Base-by-base conservation (phyloP, 2,113 vertebrate genomes). In the Plectropomus leopardus region DNA sequence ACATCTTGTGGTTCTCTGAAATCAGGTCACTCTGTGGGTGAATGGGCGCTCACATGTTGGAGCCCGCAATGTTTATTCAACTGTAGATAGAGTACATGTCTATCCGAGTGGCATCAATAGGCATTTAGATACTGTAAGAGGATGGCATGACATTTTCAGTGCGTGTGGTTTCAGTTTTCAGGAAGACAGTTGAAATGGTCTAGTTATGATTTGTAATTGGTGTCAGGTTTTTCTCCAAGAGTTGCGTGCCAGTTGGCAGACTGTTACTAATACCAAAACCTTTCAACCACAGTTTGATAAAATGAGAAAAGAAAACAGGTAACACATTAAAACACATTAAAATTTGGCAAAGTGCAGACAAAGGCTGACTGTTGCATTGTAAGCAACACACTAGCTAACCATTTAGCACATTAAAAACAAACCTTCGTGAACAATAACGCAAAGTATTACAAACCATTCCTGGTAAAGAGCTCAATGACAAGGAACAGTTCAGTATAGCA, bases 1-100 rank as follows among this genome's bases (percentile, higher is more conserved):
- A 71, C 78, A 84, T 82, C 76, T 55, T 47, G 67, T 77, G 68
- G 68, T 45, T 78, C n/a, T 81, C 50, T 74, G 72, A 78, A 90
- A 87, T 72, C 72, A 83, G 88, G 92, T 85, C 82, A 75, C 7
- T 48, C 8, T 2, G 32, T 61, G 74, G 72, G 59, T 51, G 69
- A 69, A n/a, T 59, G 55, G 30, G 32, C 19, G 68, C 45, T 53
- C 30, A 1, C 47, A 53, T 57, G 53, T 63, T 21, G n/a, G 55
- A 77, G 76, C 44, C 17, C 34, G 66, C 48, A 4, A 19, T n/a
- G 17, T 83, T 75, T 54, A 48, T 82, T 77, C 74, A 83, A 47
- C 50, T 72, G 15, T 15, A 9, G 40, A 53, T 57, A 61, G 34
- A 8, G 67, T 28, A 74, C 51, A 47, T 65, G 51, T 72, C 32